A percentile compares a stretch with the other conserved stretches of the same genome.
Conservation (phyloP, 2,888 invertebrate species). For the Metellina segmentata region DNA sequence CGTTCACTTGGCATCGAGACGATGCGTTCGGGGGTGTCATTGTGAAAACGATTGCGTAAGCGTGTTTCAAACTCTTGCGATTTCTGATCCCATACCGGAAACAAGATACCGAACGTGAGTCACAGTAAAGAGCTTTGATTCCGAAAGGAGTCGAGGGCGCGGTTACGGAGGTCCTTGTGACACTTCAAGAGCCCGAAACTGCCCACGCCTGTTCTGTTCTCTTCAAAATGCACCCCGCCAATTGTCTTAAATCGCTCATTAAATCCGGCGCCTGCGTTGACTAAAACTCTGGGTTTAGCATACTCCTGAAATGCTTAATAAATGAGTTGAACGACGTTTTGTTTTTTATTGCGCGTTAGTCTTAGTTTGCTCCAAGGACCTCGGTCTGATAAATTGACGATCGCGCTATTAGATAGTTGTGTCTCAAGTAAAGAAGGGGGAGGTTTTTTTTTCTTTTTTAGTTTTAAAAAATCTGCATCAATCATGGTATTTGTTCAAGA, state of each 20-base stretch:
- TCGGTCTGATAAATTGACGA: too few species aligned
- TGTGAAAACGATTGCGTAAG: background rate
- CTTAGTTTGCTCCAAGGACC: too few species aligned
- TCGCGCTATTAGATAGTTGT: too few species aligned
- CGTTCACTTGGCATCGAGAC: too few species aligned
- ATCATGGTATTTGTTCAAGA: background rate
- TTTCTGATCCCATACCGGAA: background rate
- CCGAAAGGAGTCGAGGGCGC: slow-evolving; percentile 1
- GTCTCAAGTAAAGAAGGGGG: too few species aligned
- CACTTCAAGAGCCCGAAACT: background rate
- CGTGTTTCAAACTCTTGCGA: background rate
- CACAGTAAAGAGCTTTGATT: slow-evolving; percentile 9
- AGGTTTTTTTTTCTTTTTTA: too few species aligned
- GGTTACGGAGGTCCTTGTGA: background rate
- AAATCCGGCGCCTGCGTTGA: background rate
- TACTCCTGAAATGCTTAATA: too few species aligned
- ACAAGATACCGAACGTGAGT: background rate
- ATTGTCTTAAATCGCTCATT: background rate
- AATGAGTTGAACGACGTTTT: too few species aligned
- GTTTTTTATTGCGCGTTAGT: too few species aligned
- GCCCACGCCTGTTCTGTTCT: slow-evolving; percentile 14
- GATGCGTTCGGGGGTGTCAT: too few species aligned
- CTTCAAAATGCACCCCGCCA: background rate
- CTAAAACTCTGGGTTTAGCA: too few species aligned
- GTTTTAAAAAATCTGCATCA: background rate